Evolutionary conservation across 2,797 vertebrate genomes (phyloP).

Genomic region (Tolypeutes matacus): DNA sequence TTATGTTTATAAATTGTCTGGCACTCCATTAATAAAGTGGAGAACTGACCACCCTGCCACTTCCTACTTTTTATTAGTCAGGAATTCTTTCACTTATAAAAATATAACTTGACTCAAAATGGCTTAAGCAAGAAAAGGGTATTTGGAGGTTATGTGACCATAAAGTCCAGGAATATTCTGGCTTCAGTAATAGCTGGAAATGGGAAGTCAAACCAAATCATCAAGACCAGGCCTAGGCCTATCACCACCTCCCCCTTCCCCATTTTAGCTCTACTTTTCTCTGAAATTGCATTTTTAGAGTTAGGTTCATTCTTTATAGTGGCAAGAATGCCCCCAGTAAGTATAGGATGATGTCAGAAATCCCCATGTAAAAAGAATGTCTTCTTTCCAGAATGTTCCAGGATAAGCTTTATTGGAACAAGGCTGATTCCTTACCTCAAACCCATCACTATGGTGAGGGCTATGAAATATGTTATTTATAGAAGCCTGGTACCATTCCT

Average conservation of each 20-base stretch:
- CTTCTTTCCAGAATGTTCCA: background rate
- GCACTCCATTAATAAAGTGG: background rate
- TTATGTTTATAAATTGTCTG: background rate
- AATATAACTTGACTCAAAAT: background rate
- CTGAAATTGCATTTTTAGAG: conserved; percentile 11
- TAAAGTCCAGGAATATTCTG: background rate
- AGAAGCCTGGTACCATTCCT: background rate
- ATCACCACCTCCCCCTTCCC: too few relatives aligned
- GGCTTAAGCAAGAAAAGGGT: background rate
- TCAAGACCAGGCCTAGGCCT: background rate
- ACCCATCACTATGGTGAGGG: background rate
- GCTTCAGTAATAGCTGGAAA: background rate
- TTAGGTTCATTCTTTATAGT: background rate
- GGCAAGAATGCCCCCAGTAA: background rate
- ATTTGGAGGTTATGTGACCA: background rate
- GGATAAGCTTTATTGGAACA: background rate
- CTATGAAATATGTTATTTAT: background rate
- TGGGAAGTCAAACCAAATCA: background rate
- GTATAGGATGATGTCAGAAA: background rate
- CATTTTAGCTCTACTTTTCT: background rate
- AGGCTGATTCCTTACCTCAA: background rate
- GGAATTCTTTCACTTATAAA: background rate
- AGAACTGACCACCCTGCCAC: background rate
- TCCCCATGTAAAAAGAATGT: background rate
- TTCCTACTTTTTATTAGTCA: background rate